Base-by-base conservation (phyloP, 2,797 vertebrate genomes). In the Hemibagrus guttatus region DNA sequence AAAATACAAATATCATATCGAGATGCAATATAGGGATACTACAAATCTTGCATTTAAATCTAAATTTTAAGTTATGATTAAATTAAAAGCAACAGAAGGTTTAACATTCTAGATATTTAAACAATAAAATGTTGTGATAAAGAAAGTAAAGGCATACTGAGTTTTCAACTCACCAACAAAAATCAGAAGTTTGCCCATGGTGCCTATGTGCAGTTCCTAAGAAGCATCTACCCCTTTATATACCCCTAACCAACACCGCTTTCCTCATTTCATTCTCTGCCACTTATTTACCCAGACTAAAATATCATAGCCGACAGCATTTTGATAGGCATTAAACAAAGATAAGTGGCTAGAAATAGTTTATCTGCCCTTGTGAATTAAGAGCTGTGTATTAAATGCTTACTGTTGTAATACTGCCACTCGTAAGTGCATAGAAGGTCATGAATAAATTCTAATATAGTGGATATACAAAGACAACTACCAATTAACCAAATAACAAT, bases 111-210 rank as follows among this genome's bases (percentile, higher is more conserved):
- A 58, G 17, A 19, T 58, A 58, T 56, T 49, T 7, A 9, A 49
- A 7, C 8, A 49, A 3, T 42, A 61, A 80, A 31, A 79, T 39
- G 4, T 52, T 28, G 26, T 54, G 49, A n/a, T 68, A 66, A 64
- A 66, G 14, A 69, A 68, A 54, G 64, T 46, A 42, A 85, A 85
- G 76, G 79, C 2, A 19, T 35, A 28, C 4, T 61, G 64, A 23
- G n/a, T 6, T 46, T n/a, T 83, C 9, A 59, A 68, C 93, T 93
- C 91, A 95, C 93, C 93, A 12, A 90, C 84, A 56, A 88, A 94
- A 88, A 93, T 89, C 86, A 94, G 91, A 87, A 94, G 90, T 71
- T 93, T 94, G 89, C 91, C 93, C 94, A 95, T 95, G 88, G 74
- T 92, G 90, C 81, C 87, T 92, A 86, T 92, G 93, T 91, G 88